phyloP scores from a whole-genome alignment of 2,888 invertebrate species.

The Oligia latruncula region DNA sequence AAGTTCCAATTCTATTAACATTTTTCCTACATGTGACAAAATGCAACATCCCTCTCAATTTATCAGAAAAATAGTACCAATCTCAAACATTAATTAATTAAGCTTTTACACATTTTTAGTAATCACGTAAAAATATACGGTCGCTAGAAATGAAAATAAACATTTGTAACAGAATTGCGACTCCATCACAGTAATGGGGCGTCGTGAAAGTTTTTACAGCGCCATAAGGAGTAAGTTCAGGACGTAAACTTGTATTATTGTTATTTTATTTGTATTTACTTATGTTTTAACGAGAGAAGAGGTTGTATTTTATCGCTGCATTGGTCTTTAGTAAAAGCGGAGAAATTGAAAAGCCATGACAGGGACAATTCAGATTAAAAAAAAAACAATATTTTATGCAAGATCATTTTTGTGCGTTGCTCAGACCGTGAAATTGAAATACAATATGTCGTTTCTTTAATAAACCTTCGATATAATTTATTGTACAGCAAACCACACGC shows the following conservation, averaged over 20 bases:
- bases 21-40: too few relatives aligned
- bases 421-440: not conserved
- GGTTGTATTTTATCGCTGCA: constrained; percentile 36
- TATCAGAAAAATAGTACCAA: not conserved
- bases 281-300: constrained; percentile 44
- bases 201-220: constrained; percentile 57
- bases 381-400: not conserved
- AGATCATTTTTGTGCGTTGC: not conserved
- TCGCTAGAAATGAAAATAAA: constrained; percentile 23
- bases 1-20: not conserved
- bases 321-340: constrained; percentile 9
- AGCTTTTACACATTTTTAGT: not conserved
- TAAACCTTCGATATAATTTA: not conserved
- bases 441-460: not conserved
- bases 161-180: constrained; percentile 27
- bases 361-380: not conserved
- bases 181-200: constrained; percentile 29
- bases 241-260: constrained; percentile 59
- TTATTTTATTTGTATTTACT: constrained; percentile 60
- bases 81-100: constrained; percentile 17
- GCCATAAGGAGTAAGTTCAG: constrained; percentile 43
- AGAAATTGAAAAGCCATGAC: not conserved
- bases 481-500: not conserved
- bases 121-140: constrained; percentile 18
- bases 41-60: not conserved